Evolutionary conservation across 2,113 vertebrate species (phyloP), one percentile per base, ranked within the genome.

Genomic region (Prinia subflava): DNA sequence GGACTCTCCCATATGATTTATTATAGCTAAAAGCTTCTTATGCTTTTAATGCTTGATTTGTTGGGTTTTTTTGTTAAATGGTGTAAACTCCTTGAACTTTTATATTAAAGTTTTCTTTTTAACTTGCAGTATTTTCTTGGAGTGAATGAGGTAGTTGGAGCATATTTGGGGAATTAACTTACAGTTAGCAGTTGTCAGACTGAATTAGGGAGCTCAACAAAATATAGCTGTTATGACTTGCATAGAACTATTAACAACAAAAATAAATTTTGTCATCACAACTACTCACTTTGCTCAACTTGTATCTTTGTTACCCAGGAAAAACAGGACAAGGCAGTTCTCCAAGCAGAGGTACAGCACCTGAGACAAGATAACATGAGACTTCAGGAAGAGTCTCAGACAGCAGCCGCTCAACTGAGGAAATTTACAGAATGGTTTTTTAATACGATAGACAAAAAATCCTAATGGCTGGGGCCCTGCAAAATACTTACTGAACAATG

Each of bases 381-480:
- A 15, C 98, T 99, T 94, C 99, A 99, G 97, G 99, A 99, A 94
- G 99, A 99, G 95, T 99, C 99, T 53, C 99, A 99, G 96, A 99
- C 99, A 1, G 98, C 99, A 15, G 97, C 99, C 0, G 99, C 99
- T 55, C 99, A 99, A 95, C 98, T 99, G 96, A 98, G 99, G 96
- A 99, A 98, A 96, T 99, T 99, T 97, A 99, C 99, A 0, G 99
- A 99, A 96, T 99, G 99, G 99, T 99, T 99, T 97, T 99, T 99
- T 98, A 99, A 98, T 97, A 98, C 98, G 3, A 98, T 99, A 17
- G 99, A 99, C 97, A 99, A 99, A 95, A 99, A 99, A 92, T 98
- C 97, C 19, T 98, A 97, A 96, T 82, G 53, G 16, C 55, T 55
- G 42, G 47, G 63, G 49, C 80, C 64, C 75, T 68, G 44, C 76